Conservation (phyloP, 2,113 vertebrate genomes). For the Parus major region DNA sequence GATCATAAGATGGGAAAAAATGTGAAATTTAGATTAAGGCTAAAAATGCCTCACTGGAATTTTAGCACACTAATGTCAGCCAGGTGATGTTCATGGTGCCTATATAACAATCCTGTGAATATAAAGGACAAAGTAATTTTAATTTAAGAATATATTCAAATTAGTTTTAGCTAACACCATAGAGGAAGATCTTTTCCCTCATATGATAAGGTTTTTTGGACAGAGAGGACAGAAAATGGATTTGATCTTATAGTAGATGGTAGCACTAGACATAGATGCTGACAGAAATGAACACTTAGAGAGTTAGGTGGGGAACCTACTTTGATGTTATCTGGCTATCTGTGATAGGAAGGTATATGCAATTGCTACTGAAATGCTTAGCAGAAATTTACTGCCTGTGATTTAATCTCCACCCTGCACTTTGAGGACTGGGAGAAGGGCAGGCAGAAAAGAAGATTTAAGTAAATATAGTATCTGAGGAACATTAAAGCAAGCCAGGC, state of each 20-base stretch:
- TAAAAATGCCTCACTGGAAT: neutral
- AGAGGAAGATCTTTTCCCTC: neutral
- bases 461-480: neutral
- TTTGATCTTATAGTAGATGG: neutral
- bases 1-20: neutral
- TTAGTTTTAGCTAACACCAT: neutral
- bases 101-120: neutral
- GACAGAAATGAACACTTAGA: neutral
- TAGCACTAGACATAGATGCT: neutral
- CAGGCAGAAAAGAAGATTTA: neutral
- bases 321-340: neutral
- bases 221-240: neutral
- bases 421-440: neutral
- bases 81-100: neutral
- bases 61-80: neutral
- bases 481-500: rapidly evolving
- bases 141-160: neutral
- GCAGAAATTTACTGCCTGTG: neutral
- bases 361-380: neutral
- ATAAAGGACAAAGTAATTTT: neutral
- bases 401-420: neutral
- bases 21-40: neutral
- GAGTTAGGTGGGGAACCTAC: neutral
- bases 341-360: neutral
- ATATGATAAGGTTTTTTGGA: neutral